phyloP scores from a whole-genome alignment of 2,888 invertebrate genomes.

The Drosophila tanythrix region DNA sequence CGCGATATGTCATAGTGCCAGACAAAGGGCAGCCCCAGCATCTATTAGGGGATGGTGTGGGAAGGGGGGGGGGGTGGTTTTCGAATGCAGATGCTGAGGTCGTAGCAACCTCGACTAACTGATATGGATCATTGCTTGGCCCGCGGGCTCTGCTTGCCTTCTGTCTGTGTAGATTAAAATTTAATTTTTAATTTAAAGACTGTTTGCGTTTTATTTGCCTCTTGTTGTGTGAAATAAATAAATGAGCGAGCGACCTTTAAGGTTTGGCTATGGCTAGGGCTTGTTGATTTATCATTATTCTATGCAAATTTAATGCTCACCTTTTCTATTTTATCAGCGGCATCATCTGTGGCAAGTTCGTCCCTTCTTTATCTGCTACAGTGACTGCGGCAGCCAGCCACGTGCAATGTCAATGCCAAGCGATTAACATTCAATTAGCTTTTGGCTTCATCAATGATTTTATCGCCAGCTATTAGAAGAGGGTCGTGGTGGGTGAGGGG shows the following conservation, averaged over 20 bases:
- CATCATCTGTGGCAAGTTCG: slow-evolving; percentile 31
- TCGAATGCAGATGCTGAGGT: slow-evolving; percentile 11
- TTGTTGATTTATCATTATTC: slow-evolving; percentile 75
- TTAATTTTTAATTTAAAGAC: slow-evolving; percentile 84
- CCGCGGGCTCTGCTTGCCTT: slow-evolving; percentile 15
- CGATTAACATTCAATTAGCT: slow-evolving; percentile 83
- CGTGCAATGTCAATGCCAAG: slow-evolving; percentile 77
- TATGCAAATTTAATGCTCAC: slow-evolving; percentile 67
- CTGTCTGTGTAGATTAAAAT: slow-evolving; percentile 78
- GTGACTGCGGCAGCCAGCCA: slow-evolving; percentile 59
- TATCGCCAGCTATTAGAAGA: slow-evolving; percentile 78
- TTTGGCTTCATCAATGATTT: slow-evolving; percentile 81
- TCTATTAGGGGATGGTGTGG: neutral
- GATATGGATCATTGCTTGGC: slow-evolving; percentile 61
- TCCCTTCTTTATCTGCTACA: slow-evolving; percentile 25
- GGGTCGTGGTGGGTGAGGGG: slow-evolving; percentile 9
- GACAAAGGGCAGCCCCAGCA: slow-evolving; percentile 53
- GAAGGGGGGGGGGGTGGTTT: neutral
- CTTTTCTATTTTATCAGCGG: slow-evolving; percentile 47
- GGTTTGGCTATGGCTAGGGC: neutral
- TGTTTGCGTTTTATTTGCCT: slow-evolving; percentile 79
- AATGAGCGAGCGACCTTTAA: slow-evolving; percentile 27
- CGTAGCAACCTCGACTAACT: slow-evolving; percentile 28
- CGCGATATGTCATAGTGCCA: slow-evolving; percentile 69
- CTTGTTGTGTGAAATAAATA: slow-evolving; percentile 49